Evolutionary conservation across 2,797 vertebrate species (phyloP).

Genomic region (Harpagifer antarcticus): DNA sequence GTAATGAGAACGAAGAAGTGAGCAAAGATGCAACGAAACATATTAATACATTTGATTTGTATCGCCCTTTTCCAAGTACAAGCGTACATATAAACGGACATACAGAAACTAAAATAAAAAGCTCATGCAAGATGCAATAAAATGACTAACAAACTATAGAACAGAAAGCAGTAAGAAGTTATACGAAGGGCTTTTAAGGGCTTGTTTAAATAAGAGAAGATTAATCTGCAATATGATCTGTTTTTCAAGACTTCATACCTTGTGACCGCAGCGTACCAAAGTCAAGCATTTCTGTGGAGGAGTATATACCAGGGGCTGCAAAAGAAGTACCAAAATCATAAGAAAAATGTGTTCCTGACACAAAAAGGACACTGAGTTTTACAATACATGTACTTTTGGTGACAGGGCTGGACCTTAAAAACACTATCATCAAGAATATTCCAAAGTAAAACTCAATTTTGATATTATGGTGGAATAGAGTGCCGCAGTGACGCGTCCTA

Average conservation of each 20-base stretch:
- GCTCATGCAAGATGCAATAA: no score
- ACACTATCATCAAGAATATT: no score
- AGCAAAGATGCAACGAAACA: neutral
- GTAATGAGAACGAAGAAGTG: conserved; percentile 28
- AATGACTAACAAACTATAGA: no score
- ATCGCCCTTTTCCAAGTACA: no score
- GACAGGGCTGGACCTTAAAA: neutral
- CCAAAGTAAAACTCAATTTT: no score
- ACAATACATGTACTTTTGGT: neutral
- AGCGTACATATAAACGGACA: no score
- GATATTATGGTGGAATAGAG: no score
- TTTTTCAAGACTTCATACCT: conserved; percentile 80
- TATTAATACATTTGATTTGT: no score
- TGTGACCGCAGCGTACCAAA: conserved; percentile 98
- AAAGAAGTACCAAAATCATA: conserved; percentile 16
- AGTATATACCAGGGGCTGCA: conserved; percentile 97
- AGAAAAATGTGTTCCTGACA: neutral
- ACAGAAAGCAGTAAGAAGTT: no score
- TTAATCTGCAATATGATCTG: neutral
- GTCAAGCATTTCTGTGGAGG: conserved; percentile 98
- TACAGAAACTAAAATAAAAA: no score
- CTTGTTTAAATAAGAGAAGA: neutral
- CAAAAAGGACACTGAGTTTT: neutral
- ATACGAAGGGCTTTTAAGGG: no score
- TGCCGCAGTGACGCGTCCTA: no score